Base-by-base conservation (phyloP, 2,888 invertebrate genomes). In the Piscicola geometra region DNA sequence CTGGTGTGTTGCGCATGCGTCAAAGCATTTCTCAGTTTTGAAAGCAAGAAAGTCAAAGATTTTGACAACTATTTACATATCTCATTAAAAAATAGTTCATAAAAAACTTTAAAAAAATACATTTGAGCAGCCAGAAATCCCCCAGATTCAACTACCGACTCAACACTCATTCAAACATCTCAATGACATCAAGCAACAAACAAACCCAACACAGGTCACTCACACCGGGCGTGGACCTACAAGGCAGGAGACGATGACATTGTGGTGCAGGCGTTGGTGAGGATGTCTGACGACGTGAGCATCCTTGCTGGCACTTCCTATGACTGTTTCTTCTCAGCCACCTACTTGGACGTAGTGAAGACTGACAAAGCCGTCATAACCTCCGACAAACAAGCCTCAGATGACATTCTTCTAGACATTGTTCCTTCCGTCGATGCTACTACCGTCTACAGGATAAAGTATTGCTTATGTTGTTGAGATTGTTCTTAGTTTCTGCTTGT, bases 201-300 rank as follows among this genome's bases (percentile, higher is more conserved):
- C 32, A 70, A 30, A 32, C 32, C 12, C 28, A 2, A 30, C 35
- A 30, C 60, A 79, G 80, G 80, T 41, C 50, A 72, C 33, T 79
- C 80, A 1, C 78, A 80, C 60, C 47, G 78, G 25, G 70, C 76
- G 0, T 69, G 76, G 47, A 71, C 52, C 1, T 77, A 71, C 36
- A 30, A 71, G 41, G 64, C 50, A 47, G 82, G 80, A 25, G 82
- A 84, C 75, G 76, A 81, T 78, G 77, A 79, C 28, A 75, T 84
- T 15, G 28, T 68, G 1, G 32, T 83, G 5, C 80, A 81, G 52
- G 77, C 81, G 30, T 79, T 79, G 28, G 47, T 84, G 0, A 81
- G 81, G 71, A 79, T 84, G 80, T 81, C 82, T 0, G 84, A 84
- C 78, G 79, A 80, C 72, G 76, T 69, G 0, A n/a, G 47, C 0